Conservation (phyloP, 2,797 vertebrate genomes). For the Oceanodroma leucorhoa region DNA sequence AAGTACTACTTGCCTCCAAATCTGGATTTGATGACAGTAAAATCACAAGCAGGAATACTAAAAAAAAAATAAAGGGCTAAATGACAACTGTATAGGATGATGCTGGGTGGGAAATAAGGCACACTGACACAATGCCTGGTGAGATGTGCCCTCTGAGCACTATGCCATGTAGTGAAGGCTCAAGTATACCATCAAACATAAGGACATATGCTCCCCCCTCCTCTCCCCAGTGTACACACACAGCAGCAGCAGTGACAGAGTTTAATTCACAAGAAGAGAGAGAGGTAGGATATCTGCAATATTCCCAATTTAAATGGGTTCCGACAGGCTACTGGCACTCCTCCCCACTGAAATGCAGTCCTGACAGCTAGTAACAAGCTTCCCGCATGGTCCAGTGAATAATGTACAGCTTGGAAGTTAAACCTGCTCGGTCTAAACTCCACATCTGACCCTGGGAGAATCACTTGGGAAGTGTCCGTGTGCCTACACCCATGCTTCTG, state of each 20-base stretch:
- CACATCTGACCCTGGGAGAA: background rate
- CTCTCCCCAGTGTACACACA: background rate
- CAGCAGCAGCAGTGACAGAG: background rate
- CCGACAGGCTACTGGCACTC: background rate
- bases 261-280: background rate
- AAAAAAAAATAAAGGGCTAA: background rate
- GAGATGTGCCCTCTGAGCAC: background rate
- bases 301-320: background rate
- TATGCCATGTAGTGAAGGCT: background rate
- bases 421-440: background rate
- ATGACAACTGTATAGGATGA: background rate
- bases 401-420: background rate
- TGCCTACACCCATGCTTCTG: background rate
- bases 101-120: background rate
- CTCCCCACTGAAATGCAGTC: background rate
- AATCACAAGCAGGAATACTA: background rate
- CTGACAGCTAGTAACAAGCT: constrained; percentile 7
- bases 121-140: background rate
- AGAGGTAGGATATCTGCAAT: background rate
- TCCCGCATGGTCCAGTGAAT: background rate
- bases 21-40: background rate
- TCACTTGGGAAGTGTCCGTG: background rate
- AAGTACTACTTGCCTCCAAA: background rate
- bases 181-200: background rate
- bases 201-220: background rate